Conservation (phyloP, 2,888 invertebrate species). For the Coelopa pilipes region DNA sequence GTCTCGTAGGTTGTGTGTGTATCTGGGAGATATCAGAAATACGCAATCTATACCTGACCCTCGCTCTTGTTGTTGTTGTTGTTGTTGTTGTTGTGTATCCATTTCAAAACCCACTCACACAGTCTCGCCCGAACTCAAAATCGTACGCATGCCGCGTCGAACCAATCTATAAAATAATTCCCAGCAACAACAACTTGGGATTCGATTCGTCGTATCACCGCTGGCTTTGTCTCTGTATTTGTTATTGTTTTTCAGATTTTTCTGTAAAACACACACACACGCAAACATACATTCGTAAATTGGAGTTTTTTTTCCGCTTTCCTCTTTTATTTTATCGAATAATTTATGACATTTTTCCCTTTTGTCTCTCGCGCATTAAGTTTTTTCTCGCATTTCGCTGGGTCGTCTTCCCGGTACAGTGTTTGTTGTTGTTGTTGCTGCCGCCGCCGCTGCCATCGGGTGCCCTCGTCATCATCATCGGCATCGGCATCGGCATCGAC, state of each 20-base stretch:
- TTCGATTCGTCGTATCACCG: constrained; percentile 20
- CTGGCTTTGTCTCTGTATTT: constrained; percentile 35
- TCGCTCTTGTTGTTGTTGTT: constrained; percentile 7
- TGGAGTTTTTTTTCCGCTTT: constrained; percentile 30
- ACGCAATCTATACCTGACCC: constrained; percentile 40
- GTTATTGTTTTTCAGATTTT: neutral
- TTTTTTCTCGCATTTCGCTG: constrained; percentile 33
- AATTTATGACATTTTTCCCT: constrained; percentile 63
- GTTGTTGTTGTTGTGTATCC: constrained; percentile 25
- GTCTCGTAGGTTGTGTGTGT: neutral
- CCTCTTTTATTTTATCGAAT: constrained; percentile 50
- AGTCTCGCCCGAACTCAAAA: too few relatives aligned
- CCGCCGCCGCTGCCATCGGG: constrained; percentile 16
- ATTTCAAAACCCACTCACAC: constrained; percentile 25
- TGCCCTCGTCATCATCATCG: constrained; percentile 1
- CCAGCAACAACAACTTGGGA: constrained; percentile 38
- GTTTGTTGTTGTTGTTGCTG: constrained; percentile 26
- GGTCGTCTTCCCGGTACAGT: constrained; percentile 33
- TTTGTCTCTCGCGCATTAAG: constrained; percentile 61
- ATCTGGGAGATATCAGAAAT: constrained; percentile 24
- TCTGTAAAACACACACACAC: neutral
- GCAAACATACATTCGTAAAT: too few relatives aligned
- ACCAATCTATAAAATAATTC: constrained; percentile 32
- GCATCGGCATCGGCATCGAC: neutral
- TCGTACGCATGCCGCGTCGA: neutral